Evolutionary conservation across 2,113 vertebrate genomes (phyloP).

Genomic region (Charina bottae): DNA sequence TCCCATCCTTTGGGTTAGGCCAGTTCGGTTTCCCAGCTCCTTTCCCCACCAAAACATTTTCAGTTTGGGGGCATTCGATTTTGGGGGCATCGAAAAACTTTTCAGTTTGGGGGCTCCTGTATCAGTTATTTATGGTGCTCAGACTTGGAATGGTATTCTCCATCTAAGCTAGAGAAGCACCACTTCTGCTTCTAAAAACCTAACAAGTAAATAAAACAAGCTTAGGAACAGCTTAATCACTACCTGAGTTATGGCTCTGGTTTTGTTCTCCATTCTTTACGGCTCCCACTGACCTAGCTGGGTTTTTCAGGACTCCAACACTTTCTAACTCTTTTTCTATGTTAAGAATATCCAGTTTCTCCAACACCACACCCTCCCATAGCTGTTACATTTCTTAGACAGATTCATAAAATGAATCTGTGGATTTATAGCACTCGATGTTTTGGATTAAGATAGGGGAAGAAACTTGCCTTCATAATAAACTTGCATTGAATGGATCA

Average conservation of each 20-base stretch:
- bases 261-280: no score
- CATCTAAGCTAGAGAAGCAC: no score
- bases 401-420: not conserved
- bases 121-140: no score
- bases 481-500: conserved; percentile 17
- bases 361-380: not conserved
- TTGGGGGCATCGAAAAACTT: no score
- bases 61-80: no score
- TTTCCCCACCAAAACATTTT: no score
- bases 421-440: not conserved
- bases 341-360: conserved; percentile 1
- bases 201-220: no score
- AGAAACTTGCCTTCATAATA: conserved; percentile 15
- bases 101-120: no score
- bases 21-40: not conserved
- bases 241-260: not conserved
- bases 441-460: not conserved
- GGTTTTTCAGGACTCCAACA: no score
- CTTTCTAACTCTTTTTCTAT: not conserved
- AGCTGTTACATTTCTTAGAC: not conserved
- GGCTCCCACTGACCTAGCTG: not conserved
- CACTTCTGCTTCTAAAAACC: not conserved
- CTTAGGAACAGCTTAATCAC: not conserved
- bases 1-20: not conserved
- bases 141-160: not conserved